A percentile compares a stretch with the other conserved stretches of the same genome.
Conservation (phyloP, 2,888 invertebrate species). For the Leptinotarsa rubiginosa region DNA sequence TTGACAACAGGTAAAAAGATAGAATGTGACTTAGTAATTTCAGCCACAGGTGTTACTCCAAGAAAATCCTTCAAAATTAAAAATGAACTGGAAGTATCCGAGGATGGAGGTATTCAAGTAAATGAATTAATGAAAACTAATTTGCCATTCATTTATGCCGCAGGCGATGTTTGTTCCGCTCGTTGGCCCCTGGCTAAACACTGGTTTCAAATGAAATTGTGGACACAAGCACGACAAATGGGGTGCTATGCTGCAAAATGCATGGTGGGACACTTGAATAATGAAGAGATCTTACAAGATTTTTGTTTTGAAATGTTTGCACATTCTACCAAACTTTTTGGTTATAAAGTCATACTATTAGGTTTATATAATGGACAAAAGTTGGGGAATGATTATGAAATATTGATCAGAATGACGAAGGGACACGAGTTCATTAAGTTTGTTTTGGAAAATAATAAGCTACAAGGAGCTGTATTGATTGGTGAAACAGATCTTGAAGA, state of each 20-base stretch:
- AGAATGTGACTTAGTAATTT: conserved; percentile 91
- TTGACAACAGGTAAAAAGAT: conserved; percentile 79
- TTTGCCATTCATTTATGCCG: conserved; percentile 85
- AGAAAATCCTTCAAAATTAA: conserved; percentile 72
- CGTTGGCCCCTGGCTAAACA: conserved; percentile 81
- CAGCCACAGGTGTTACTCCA: conserved; percentile 93
- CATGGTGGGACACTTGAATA: conserved; percentile 77
- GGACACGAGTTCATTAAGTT: conserved; percentile 88
- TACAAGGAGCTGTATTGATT: conserved; percentile 95
- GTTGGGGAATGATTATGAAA: conserved; percentile 82
- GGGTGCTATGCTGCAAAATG: conserved; percentile 92
- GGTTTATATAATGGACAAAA: conserved; percentile 95
- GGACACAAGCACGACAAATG: conserved; percentile 99
- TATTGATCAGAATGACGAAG: conserved; percentile 86
- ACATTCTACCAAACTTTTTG: conserved; percentile 95
- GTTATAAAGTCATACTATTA: conserved; percentile 90
- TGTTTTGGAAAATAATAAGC: conserved; percentile 82
- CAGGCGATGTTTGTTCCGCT: conserved; percentile 94
- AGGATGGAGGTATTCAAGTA: conserved; percentile 88
- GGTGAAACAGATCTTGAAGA: conserved; percentile 98
- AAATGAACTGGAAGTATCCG: conserved; percentile 67
- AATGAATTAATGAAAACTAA: conserved; percentile 89
- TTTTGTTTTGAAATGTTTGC: conserved; percentile 98
- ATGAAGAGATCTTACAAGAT: conserved; percentile 82
- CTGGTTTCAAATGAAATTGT: conserved; percentile 95